A percentile compares a stretch with the other conserved stretches of the same genome.
Evolutionary conservation across 2,888 invertebrate genomes (phyloP).

Genomic region (Osedax fenrisi): DNA sequence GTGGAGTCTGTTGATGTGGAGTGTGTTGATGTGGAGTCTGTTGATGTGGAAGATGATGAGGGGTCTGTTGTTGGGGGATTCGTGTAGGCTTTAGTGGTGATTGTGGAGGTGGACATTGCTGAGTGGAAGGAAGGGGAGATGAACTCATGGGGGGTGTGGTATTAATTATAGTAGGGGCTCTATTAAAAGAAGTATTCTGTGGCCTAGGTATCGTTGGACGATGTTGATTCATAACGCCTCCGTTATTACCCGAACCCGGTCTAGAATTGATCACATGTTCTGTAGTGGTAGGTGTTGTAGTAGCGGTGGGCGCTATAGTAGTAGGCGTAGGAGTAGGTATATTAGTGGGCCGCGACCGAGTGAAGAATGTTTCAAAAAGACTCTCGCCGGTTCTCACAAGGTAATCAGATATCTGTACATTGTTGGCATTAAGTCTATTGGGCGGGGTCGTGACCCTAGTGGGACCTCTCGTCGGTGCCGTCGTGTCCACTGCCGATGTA

Average conservation of each 20-base stretch:
- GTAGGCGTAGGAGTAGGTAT: too few species aligned
- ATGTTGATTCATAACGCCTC: not conserved
- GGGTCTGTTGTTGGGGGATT: conserved; percentile 12
- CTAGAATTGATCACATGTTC: too few species aligned
- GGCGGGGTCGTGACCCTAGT: not conserved
- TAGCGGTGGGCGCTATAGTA: not conserved
- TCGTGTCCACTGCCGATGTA: conserved; percentile 31
- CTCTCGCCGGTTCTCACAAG: not conserved
- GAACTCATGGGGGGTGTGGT: not conserved
- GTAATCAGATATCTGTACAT: not conserved
- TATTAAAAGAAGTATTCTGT: not conserved
- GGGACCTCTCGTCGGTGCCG: not conserved
- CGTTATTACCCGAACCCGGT: not conserved
- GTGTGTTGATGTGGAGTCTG: conserved; percentile 22
- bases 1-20: conserved; percentile 18
- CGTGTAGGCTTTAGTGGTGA: conserved; percentile 24
- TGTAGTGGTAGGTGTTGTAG: not conserved
- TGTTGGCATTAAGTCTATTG: not conserved
- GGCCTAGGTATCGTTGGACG: not conserved
- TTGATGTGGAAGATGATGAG: conserved; percentile 17
- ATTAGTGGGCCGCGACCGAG: not conserved
- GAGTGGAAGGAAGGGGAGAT: not conserved
- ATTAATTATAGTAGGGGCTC: not conserved
- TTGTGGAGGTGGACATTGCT: not conserved
- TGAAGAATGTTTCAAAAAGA: not conserved